A percentile compares a stretch with the other conserved stretches of the same genome.
Evolutionary conservation across 2,888 invertebrate species (phyloP).

Genomic region (Chalcosyrphus nemorum): DNA sequence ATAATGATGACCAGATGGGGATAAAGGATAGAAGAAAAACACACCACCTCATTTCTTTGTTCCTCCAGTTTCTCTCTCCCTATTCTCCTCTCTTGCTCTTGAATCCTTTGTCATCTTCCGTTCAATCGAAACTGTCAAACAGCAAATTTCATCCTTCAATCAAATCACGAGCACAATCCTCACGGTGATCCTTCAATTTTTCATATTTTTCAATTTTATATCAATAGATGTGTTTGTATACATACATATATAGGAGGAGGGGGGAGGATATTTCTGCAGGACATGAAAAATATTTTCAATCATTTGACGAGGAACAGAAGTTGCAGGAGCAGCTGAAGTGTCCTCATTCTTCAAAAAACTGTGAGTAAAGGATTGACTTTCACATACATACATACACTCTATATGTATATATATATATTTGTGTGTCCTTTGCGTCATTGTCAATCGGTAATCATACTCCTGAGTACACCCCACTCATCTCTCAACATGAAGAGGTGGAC

Average conservation of each 20-base stretch:
- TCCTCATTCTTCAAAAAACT: constrained; percentile 50
- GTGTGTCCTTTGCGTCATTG: constrained; percentile 69
- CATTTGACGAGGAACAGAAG: constrained; percentile 68
- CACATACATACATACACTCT: not conserved
- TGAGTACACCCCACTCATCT: constrained; percentile 47
- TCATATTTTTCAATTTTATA: constrained; percentile 69
- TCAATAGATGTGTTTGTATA: constrained; percentile 41
- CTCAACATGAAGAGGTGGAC: constrained; percentile 53
- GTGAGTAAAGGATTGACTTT: constrained; percentile 68
- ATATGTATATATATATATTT: constrained; percentile 22
- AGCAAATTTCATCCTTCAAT: constrained; percentile 80
- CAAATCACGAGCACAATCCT: constrained; percentile 75
- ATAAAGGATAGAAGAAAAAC: not conserved
- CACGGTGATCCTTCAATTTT: constrained; percentile 72
- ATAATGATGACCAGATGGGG: constrained; percentile 66
- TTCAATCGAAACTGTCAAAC: constrained; percentile 80
- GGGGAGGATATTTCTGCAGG: constrained; percentile 34
- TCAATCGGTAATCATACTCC: constrained; percentile 72
- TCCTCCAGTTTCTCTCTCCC: not conserved
- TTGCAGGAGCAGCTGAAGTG: constrained; percentile 59
- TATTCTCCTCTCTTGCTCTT: not conserved
- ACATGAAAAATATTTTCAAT: constrained; percentile 70
- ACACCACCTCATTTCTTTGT: not conserved
- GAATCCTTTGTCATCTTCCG: constrained; percentile 60
- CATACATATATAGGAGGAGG: not conserved